phyloP scores from a whole-genome alignment of 2,797 vertebrate species.

The Hypotaenidia okinawae region DNA sequence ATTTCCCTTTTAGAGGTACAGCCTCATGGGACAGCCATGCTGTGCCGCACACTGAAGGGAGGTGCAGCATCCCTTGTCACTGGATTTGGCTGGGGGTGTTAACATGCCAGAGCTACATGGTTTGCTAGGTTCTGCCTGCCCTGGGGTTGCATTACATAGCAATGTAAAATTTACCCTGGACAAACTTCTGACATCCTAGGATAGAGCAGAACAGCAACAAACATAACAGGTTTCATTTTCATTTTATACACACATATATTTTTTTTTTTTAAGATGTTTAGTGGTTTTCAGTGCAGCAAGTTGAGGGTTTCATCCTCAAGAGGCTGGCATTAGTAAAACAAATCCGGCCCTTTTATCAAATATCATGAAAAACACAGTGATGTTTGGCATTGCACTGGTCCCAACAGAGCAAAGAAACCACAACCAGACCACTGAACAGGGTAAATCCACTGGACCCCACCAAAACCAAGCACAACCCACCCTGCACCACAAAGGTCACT shows the following conservation, averaged over 20 bases:
- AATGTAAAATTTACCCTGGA: not conserved
- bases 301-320: not conserved
- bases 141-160: not conserved
- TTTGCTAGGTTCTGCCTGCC: not conserved
- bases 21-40: not conserved
- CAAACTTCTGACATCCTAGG: not conserved
- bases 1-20: not conserved
- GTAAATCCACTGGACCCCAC: too few relatives aligned
- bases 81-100: not conserved
- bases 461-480: accelerated
- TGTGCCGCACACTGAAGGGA: too few relatives aligned
- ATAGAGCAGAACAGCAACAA: not conserved
- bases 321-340: not conserved
- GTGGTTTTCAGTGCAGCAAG: not conserved
- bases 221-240: not conserved
- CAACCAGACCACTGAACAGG: accelerated
- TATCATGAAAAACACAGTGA: not conserved
- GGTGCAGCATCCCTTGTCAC: too few relatives aligned
- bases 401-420: not conserved
- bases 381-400: not conserved
- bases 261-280: not conserved
- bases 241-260: too few relatives aligned
- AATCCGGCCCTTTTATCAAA: not conserved
- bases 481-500: not conserved
- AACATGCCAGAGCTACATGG: not conserved